Evolutionary conservation across 2,888 invertebrate genomes (phyloP).

Genomic region (Corbicula japonica): DNA sequence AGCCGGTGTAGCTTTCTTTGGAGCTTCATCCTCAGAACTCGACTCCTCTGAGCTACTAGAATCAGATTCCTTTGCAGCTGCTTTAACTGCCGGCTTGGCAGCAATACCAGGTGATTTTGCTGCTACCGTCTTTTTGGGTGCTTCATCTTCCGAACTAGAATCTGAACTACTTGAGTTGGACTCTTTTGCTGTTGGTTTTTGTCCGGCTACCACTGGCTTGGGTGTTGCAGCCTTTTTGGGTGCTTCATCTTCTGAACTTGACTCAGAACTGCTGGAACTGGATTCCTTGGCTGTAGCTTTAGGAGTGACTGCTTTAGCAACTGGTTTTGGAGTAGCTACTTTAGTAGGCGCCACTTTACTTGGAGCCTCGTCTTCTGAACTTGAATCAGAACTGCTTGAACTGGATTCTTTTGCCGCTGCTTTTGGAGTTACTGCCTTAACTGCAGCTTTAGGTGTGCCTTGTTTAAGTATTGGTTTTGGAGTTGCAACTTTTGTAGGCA

Average conservation of each 20-base stretch:
- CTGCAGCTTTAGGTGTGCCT: slow-evolving; percentile 25
- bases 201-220: slow-evolving; percentile 19
- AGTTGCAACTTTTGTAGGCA: slow-evolving; percentile 26
- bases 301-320: background rate
- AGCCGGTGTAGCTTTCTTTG: slow-evolving; percentile 23
- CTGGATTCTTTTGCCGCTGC: slow-evolving; percentile 34
- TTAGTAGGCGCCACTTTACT: slow-evolving; percentile 38
- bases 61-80: background rate
- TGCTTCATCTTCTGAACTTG: slow-evolving; percentile 51
- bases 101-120: slow-evolving; percentile 13
- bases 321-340: slow-evolving; percentile 22
- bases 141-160: slow-evolving; percentile 51
- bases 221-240: slow-evolving; percentile 20
- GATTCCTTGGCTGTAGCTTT: slow-evolving; percentile 28
- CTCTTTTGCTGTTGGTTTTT: slow-evolving; percentile 21
- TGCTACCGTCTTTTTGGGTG: slow-evolving; percentile 18
- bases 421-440: slow-evolving; percentile 23
- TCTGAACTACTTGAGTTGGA: slow-evolving; percentile 41
- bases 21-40: slow-evolving; percentile 5
- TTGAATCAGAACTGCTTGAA: slow-evolving; percentile 48
- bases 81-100: slow-evolving; percentile 26
- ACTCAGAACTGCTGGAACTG: slow-evolving; percentile 59
- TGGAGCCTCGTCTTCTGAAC: slow-evolving; percentile 64
- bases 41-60: slow-evolving; percentile 23
- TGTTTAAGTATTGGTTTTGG: slow-evolving; percentile 37